Evolutionary conservation across 2,888 invertebrate species (phyloP), one percentile per base, ranked within the genome.

Genomic region (Cryptosula pallasiana): DNA sequence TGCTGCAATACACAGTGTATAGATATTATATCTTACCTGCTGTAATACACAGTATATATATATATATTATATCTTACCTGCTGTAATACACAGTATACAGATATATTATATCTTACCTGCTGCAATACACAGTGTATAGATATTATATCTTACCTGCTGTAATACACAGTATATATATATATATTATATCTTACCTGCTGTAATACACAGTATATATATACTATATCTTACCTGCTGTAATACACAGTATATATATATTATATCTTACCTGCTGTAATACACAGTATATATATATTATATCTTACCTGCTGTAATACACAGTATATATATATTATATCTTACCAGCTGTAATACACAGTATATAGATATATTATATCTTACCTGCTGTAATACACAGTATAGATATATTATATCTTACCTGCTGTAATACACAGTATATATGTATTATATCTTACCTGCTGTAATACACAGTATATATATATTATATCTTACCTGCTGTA

Each of bases 401-500:
- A n/a, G n/a, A n/a, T n/a, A n/a, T n/a, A n/a, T n/a, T n/a, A n/a
- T n/a, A n/a, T 82, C 35, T 81, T 84, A 71, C 84, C 81, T 71
- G 84, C 86, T 86, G 76, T 3, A 74, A 75, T 29, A 55, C 45
- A 20, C 71, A 36, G 25, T 16, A 57, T 25, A 57, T 57, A n/a
- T n/a, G n/a, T n/a, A n/a, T n/a, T n/a, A n/a, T n/a, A n/a, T 82
- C 35, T 81, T 84, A 71, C 84, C 81, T 71, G 84, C 86, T 86
- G 76, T 3, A 74, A 75, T 29, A 55, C 45, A 20, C 71, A 36
- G 25, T 16, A 57, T 25, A 57, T 57, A n/a, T n/a, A n/a, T n/a
- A n/a, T n/a, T n/a, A n/a, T n/a, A n/a, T 82, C 35, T 81, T 84
- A 71, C 84, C 81, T 71, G 84, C 86, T 86, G 76, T 3, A 74